phyloP scores from a whole-genome alignment of 2,797 vertebrate genomes.

The Thripadectes ignobilis region DNA sequence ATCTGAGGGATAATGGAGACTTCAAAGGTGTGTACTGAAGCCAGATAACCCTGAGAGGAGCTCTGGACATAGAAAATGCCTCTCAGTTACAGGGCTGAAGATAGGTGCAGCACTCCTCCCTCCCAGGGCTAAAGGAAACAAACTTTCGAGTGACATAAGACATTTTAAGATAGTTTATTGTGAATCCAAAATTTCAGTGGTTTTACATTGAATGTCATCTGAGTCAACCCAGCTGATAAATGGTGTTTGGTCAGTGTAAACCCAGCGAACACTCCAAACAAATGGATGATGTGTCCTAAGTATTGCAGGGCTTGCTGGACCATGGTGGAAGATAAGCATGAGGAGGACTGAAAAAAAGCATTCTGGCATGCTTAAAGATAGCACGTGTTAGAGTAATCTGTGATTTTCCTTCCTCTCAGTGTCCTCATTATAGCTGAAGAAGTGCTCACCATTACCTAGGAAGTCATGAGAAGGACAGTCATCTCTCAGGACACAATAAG shows the following conservation, averaged over 20 bases:
- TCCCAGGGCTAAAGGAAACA: not conserved
- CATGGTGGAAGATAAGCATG: not conserved
- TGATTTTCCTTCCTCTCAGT: not conserved
- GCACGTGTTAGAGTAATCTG: not conserved
- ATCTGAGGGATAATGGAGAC: not conserved
- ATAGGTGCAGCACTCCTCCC: not conserved
- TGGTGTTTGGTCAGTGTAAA: not conserved
- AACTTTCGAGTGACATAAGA: not conserved
- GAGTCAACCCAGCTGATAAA: not conserved
- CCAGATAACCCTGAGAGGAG: not conserved
- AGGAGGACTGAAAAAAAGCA: not conserved
- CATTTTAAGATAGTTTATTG: not conserved
- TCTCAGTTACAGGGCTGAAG: not conserved
- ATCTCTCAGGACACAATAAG: not conserved
- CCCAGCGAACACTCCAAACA: not conserved
- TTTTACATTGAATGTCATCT: not conserved
- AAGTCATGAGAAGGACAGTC: not conserved
- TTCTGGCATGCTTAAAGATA: not conserved
- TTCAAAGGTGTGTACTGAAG: not conserved
- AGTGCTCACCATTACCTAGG: rapidly evolving
- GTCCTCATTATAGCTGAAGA: rapidly evolving
- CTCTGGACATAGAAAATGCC: not conserved
- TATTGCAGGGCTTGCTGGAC: not conserved
- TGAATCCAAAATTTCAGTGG: not conserved
- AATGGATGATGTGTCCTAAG: not conserved